phyloP scores from a whole-genome alignment of 53 echinoderm and acorn worm genomes.

The Patiria pectinifera region DNA sequence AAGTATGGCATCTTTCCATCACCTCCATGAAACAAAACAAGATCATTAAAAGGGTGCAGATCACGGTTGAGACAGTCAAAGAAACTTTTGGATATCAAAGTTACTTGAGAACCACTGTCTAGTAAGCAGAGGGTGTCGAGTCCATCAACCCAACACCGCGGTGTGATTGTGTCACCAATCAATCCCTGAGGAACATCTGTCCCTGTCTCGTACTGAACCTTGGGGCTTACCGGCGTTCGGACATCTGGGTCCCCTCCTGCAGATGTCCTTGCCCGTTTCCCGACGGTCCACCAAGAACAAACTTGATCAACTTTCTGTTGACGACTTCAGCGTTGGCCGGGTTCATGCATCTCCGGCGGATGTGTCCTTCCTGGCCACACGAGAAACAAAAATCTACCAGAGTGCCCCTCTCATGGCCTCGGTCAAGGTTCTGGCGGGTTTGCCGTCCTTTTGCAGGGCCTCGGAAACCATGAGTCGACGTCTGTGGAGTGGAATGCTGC shows the following conservation, averaged over 20 bases:
- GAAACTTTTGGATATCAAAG: constrained; percentile 52
- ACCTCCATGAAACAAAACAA: constrained; percentile 72
- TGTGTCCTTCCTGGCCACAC: constrained; percentile 74
- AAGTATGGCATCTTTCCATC: constrained; percentile 63
- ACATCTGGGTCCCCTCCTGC: constrained; percentile 61
- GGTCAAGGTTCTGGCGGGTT: neutral
- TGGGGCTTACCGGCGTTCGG: constrained; percentile 14
- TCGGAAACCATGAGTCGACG: neutral
- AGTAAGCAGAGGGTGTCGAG: constrained; percentile 32
- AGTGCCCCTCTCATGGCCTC: constrained; percentile 1
- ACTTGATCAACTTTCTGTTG: constrained; percentile 58
- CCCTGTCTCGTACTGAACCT: constrained; percentile 1
- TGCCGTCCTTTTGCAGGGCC: neutral
- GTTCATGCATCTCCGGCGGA: constrained; percentile 37
- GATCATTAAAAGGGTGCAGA: constrained; percentile 58
- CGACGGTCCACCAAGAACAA: constrained; percentile 33
- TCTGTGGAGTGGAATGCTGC: neutral
- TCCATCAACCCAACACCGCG: constrained; percentile 66
- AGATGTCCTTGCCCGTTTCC: constrained; percentile 67
- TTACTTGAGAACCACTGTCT: constrained; percentile 34
- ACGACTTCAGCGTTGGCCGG: constrained; percentile 27
- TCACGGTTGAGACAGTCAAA: constrained; percentile 31
- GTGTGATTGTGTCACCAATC: constrained; percentile 63
- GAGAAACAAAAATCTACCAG: constrained; percentile 53
- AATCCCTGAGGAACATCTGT: constrained; percentile 62